Evolutionary conservation across 2,113 vertebrate species (phyloP).

Genomic region (Oryzias woworae): DNA sequence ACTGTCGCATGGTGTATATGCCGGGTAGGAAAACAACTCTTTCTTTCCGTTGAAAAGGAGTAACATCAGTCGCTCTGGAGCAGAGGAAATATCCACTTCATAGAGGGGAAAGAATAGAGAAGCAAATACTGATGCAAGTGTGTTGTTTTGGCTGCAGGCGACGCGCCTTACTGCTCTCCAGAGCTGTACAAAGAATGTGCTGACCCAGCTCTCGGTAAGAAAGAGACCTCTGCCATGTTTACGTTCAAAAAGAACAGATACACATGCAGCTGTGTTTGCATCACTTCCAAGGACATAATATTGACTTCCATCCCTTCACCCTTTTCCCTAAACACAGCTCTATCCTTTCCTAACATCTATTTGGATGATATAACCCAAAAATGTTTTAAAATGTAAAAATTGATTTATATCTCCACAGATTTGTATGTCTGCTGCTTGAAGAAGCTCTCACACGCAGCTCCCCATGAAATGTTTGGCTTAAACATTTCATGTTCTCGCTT

Average conservation of each 20-base stretch:
- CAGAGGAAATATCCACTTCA: conserved; percentile 1
- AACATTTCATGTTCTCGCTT: conserved; percentile 25
- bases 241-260: conserved; percentile 18
- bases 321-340: not conserved
- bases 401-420: not conserved
- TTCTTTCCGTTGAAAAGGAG: conserved; percentile 3
- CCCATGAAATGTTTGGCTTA: not conserved
- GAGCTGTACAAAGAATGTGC: conserved; percentile 98
- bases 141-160: conserved; percentile 77
- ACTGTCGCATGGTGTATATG: conserved; percentile 99
- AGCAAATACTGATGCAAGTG: not conserved
- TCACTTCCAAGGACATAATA: conserved; percentile 1
- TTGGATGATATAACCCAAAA: not conserved
- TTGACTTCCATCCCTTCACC: not conserved
- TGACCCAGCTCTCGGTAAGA: conserved; percentile 93
- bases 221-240: conserved; percentile 21
- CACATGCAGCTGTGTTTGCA: not conserved
- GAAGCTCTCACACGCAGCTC: conserved; percentile 8
- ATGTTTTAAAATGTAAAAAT: not conserved
- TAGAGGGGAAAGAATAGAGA: not conserved
- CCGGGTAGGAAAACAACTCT: conserved; percentile 78
- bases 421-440: not conserved
- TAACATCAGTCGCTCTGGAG: not conserved
- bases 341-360: not conserved
- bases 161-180: conserved; percentile 95